Base-by-base conservation (phyloP, 2,113 vertebrate genomes). In the Scomber japonicus region DNA sequence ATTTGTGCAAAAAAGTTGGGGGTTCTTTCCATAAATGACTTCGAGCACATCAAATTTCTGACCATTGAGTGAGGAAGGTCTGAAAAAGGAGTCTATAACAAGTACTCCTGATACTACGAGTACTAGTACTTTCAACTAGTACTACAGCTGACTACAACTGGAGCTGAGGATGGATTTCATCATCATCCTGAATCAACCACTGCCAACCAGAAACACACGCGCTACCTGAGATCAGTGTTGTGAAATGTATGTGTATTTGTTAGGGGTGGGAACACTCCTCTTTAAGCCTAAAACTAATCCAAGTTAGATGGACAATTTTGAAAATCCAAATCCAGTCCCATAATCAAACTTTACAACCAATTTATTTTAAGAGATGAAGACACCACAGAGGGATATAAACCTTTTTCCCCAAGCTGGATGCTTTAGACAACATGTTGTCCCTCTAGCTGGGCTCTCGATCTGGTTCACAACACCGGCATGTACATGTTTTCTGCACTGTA, bases 401-500 rank as follows among this genome's bases (percentile, higher is more conserved):
- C 24, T 27, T 27, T 27, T 27, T 27, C 3, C 24, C 24, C 24
- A 48, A 54, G 35, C 10, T 55, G 48, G 9, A 65, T 44, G 16
- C 60, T 40, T 49, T 8, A 62, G 10, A 19, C 11, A 61, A 19
- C 4, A 12, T n/a, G 31, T 69, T 31, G 17, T 71, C 53, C 12
- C n/a, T 30, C 16, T 2, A 64, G 45, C n/a, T 5, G 12, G 17
- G 16, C 24, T 49, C 66, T 54, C 17, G 46, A 30, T 56, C 19
- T 7, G 45, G n/a, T 63, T 63, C 49, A 40, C 35, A 64, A 48
- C 54, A 46, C 45, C 24, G 13, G 59, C 15, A 57, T 67, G 53
- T 61, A 21, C 21, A 27, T 65, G 19, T 65, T 78, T 48, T 40
- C 17, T 53, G 44, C 40, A 49, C 56, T 31, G 72, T 59, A 75